Percentiles rank a stretch among this genome's conserved stretches.
These are phyloP conservation scores for Andrena minutula DNA, from an alignment of 2,888 invertebrate species.

Conservation along the genomic window DNA sequence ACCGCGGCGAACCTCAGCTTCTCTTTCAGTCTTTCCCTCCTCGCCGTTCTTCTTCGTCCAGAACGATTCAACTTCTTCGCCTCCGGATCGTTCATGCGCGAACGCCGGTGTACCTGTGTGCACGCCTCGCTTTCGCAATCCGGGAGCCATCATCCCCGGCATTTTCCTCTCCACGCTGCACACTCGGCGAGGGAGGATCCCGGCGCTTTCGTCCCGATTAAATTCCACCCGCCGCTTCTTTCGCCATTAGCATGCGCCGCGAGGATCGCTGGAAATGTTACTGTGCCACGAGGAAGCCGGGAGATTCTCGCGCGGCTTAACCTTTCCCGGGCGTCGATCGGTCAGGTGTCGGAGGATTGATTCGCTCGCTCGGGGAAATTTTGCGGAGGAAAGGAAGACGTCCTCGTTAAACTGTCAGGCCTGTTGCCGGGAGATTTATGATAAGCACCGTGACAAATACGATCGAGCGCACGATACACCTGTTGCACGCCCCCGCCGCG, in stretches of 20 bases:
- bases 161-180: background rate
- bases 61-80: slow-evolving; percentile 53
- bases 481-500: slow-evolving; percentile 28
- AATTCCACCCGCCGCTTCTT: slow-evolving; percentile 6
- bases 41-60: slow-evolving; percentile 53
- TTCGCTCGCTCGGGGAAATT: background rate
- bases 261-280: slow-evolving; percentile 49
- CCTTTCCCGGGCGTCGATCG: slow-evolving; percentile 1
- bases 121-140: slow-evolving; percentile 60
- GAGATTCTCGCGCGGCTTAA: background rate
- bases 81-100: slow-evolving; percentile 67
- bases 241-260: background rate
- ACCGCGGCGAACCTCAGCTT: background rate
- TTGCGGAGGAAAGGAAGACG: background rate
- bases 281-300: slow-evolving; percentile 47
- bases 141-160: slow-evolving; percentile 30
- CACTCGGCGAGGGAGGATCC: slow-evolving; percentile 15
- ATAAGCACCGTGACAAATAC: slow-evolving; percentile 39
- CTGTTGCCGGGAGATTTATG: slow-evolving; percentile 30
- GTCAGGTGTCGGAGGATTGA: background rate
- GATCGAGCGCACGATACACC: slow-evolving; percentile 37
- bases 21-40: slow-evolving; percentile 42
- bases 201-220: background rate
- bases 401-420: background rate
- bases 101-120: slow-evolving; percentile 60